phyloP scores from a whole-genome alignment of 2,797 vertebrate genomes.

The Tadarida brasiliensis region DNA sequence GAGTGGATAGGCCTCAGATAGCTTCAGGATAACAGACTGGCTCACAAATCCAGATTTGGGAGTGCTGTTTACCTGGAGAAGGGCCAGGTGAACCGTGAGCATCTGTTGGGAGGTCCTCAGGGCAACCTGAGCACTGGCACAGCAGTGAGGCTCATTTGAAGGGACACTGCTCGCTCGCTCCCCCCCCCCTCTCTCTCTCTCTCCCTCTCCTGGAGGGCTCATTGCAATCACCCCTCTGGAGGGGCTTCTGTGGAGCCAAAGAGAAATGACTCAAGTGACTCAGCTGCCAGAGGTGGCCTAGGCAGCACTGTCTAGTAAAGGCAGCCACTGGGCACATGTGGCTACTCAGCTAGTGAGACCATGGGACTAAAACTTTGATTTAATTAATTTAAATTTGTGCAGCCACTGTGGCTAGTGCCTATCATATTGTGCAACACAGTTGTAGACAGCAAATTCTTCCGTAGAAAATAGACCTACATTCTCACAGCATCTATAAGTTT shows the following conservation, averaged over 20 bases:
- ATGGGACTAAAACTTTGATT: neutral
- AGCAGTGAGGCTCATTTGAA: neutral
- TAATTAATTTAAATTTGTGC: neutral
- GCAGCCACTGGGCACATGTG: neutral
- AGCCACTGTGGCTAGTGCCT: neutral
- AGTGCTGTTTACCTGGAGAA: neutral
- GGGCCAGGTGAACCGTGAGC: neutral
- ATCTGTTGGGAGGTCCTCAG: neutral
- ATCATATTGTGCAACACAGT: neutral
- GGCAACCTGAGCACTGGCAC: neutral
- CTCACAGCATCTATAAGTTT: neutral
- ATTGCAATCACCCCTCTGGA: neutral
- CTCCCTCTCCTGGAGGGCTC: neutral
- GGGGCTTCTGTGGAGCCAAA: neutral
- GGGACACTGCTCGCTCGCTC: neutral
- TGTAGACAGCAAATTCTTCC: neutral
- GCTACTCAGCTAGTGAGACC: neutral
- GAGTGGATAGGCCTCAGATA: neutral
- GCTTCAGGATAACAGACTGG: neutral
- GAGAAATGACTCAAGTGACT: neutral
- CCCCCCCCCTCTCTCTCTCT: neutral
- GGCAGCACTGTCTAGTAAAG: fast-evolving
- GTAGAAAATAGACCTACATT: neutral
- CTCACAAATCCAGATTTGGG: neutral
- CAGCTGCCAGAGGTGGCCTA: neutral